Percentiles rank a stretch among this genome's conserved stretches.
Conservation (phyloP, 1,140 invertebrate genomes). For the Saccostrea cuccullata region DNA sequence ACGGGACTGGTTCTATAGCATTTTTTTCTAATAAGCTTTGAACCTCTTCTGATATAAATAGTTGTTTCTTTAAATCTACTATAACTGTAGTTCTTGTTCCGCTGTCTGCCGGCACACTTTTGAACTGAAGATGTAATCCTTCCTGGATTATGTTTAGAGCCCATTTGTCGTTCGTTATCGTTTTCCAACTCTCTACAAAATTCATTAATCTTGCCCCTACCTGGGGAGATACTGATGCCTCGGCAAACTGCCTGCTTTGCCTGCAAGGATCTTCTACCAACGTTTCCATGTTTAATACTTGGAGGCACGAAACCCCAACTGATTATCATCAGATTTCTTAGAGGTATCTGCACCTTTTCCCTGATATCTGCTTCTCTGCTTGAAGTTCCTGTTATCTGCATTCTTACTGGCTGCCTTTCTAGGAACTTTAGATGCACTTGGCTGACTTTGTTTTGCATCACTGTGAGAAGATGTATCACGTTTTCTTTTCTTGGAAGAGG, state of each 20-base stretch:
- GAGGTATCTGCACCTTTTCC: neutral
- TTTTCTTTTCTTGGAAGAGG: too few relatives aligned
- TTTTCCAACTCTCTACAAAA: slow-evolving; percentile 27
- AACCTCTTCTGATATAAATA: too few relatives aligned
- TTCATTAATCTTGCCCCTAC: slow-evolving; percentile 7
- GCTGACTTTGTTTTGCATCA: neutral
- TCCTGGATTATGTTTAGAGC: neutral
- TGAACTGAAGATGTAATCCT: too few relatives aligned
- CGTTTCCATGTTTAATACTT: neutral
- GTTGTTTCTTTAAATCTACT: too few relatives aligned
- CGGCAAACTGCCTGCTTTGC: neutral
- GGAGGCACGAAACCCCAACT: neutral
- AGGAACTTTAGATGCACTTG: neutral
- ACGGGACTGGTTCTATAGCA: slow-evolving; percentile 27
- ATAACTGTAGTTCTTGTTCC: too few relatives aligned
- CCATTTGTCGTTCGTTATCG: neutral
- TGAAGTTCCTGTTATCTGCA: neutral
- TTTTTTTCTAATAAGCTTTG: slow-evolving; percentile 25
- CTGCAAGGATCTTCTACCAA: neutral
- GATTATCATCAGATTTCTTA: neutral
- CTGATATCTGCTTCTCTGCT: neutral
- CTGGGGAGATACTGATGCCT: neutral
- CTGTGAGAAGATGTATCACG: too few relatives aligned
- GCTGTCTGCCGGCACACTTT: too few relatives aligned
- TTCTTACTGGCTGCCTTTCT: neutral